Percentiles rank a stretch among this genome's conserved stretches.
Conservation (phyloP, 2,797 vertebrate species). For the Vespertilio murinus region DNA sequence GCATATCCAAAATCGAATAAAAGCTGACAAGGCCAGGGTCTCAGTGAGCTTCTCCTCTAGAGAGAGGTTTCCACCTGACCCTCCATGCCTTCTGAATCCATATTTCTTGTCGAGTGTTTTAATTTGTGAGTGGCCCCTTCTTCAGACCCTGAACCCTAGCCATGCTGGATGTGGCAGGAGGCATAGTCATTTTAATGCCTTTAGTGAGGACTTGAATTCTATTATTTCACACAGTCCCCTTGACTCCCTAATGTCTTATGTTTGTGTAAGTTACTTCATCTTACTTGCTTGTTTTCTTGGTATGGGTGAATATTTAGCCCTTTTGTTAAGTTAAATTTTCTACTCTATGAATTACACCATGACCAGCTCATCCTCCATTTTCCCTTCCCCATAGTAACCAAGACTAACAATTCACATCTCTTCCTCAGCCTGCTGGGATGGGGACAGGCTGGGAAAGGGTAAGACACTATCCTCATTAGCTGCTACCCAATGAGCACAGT, state of each 20-base stretch:
- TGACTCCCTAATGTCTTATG: neutral
- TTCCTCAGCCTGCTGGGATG: neutral
- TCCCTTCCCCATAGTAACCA: neutral
- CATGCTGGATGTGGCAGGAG: neutral
- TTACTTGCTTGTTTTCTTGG: neutral
- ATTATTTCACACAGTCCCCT: neutral
- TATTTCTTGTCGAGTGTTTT: neutral
- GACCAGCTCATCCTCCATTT: neutral
- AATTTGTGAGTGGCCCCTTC: neutral
- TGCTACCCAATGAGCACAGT: neutral
- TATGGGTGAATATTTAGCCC: neutral
- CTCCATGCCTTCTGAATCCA: no score
- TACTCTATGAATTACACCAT: neutral
- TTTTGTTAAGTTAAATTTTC: neutral
- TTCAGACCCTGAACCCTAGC: no score
- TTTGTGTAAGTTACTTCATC: neutral
- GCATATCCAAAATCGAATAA: no score
- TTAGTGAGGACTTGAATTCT: neutral
- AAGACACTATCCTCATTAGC: neutral
- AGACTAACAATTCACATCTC: neutral
- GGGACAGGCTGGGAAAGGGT: neutral
- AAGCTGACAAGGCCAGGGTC: no score
- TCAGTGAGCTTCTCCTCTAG: no score
- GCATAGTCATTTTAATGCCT: neutral
- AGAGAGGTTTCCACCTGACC: no score